Base-by-base conservation (phyloP, 2,888 invertebrate species). In the Latrodectus hesperus region DNA sequence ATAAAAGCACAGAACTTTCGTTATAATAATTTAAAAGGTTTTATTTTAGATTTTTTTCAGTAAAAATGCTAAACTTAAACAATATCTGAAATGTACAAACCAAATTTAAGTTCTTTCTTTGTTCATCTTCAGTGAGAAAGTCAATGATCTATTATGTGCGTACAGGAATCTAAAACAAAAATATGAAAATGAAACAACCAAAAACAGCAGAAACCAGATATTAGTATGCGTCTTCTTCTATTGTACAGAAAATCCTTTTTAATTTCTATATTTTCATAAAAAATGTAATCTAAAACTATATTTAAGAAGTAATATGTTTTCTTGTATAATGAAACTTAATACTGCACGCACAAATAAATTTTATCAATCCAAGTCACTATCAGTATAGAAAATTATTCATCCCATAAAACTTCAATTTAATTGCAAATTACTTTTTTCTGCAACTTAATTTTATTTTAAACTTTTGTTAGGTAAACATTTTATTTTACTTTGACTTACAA, bases 81-180 rank as follows among this genome's bases (percentile, higher is more conserved):
- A 38, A 4, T 38, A 38, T 38, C 2, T 38, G 6, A 38, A 38
- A 38, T 38, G 1, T 38, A 38, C 38, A 38, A 38, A 38, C 38
- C 38, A 38, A 38, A 38, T 38, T 38, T 60, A 60, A n/a, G 12
- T 60, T 12, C 12, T 60, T 60, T 60, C 60, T 60, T 70, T 49
- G 86, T 81, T 72, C 86, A 81, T 81, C 76, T 81, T 81, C 70
- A 71, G 55, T 64, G 71, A 75, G 72, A 82, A 87, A 72, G 86
- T 87, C 86, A 87, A 87, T 87, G 86, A 87, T 87, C 86, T 81
- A 74, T 52, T 65, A 64, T 64, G n/a, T n/a, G 53, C 51, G 71
- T 77, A 77, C 72, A 73, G 81, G 81, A 86, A 87, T 74, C 67
- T 72, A 72, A 81, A 87, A 77, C 86, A 87, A 87, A 86, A 81